phyloP scores from a whole-genome alignment of 2,113 vertebrate species.

The Rynchops niger region DNA sequence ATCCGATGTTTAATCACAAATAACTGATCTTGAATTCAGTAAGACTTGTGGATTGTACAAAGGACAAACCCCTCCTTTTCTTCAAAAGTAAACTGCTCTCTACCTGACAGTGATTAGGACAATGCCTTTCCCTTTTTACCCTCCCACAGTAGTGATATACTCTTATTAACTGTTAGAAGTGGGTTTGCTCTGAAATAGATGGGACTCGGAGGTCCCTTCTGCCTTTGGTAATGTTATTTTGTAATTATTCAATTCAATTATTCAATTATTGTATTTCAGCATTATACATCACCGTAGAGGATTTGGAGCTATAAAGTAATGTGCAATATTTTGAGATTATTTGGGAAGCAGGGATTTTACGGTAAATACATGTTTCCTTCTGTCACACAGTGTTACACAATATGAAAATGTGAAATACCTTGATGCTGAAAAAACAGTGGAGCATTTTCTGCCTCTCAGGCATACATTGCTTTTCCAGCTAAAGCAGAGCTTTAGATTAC shows the following conservation, averaged over 20 bases:
- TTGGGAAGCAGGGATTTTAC: not conserved
- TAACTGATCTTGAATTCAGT: not conserved
- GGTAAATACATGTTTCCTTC: not conserved
- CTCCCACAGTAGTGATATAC: not conserved
- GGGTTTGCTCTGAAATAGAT: not conserved
- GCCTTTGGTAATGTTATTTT: not conserved
- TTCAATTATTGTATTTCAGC: not conserved
- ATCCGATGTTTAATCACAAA: not conserved
- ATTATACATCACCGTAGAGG: not conserved
- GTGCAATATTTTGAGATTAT: not conserved
- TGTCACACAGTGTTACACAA: not conserved
- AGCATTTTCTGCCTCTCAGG: not conserved
- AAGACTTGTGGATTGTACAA: not conserved
- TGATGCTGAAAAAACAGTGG: not conserved
- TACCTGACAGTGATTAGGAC: not conserved
- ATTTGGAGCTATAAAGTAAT: not conserved
- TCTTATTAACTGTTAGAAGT: not conserved
- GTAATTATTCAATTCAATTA: not conserved
- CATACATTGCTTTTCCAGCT: not conserved
- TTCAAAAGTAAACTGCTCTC: not conserved
- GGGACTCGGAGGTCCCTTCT: not conserved
- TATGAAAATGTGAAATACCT: not conserved
- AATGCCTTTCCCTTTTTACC: not conserved
- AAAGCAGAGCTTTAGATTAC: not conserved
- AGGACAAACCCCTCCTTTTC: accelerated